A percentile compares a stretch with the other conserved stretches of the same genome.
These are phyloP conservation scores for Botia kubotai DNA, from an alignment of 2,797 vertebrate species.

Conservation along the genomic window DNA sequence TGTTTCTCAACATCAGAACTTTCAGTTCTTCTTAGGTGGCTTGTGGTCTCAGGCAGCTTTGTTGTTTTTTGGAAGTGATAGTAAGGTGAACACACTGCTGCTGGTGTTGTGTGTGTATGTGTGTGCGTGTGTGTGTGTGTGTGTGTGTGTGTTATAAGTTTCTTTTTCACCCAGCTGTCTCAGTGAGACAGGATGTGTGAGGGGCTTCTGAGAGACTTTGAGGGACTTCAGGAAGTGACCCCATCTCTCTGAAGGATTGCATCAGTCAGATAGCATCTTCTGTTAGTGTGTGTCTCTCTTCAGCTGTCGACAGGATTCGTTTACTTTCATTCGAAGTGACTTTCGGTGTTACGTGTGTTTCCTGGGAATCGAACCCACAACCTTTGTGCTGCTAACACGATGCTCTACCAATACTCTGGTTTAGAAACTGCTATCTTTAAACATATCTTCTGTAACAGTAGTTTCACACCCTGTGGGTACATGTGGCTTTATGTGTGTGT, in stretches of 20 bases:
- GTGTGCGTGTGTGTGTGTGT: too few relatives aligned
- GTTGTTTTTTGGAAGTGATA: background rate
- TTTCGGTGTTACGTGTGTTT: too few relatives aligned
- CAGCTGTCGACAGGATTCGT: too few relatives aligned
- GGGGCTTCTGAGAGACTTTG: background rate
- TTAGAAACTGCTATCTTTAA: background rate
- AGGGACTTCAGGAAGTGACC: constrained; percentile 39
- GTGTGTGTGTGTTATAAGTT: background rate
- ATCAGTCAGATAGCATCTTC: background rate
- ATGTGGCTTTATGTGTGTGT: background rate
- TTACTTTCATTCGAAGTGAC: too few relatives aligned
- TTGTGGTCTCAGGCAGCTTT: too few relatives aligned
- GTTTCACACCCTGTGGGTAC: background rate
- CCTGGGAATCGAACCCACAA: too few relatives aligned
- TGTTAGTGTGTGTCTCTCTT: background rate
- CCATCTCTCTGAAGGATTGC: constrained; percentile 5
- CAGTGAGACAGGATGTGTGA: background rate
- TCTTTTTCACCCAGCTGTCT: background rate
- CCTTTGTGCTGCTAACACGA: too few relatives aligned
- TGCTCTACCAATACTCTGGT: background rate
- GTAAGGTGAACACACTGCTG: background rate
- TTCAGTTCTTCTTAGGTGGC: too few relatives aligned
- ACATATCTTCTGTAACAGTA: background rate
- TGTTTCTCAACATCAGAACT: too few relatives aligned
- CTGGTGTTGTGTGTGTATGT: background rate